Percentiles rank a stretch among this genome's conserved stretches.
These are phyloP conservation scores for Uromys caudimaculatus DNA, from an alignment of 2,797 vertebrate genomes.

Conservation along the genomic window DNA sequence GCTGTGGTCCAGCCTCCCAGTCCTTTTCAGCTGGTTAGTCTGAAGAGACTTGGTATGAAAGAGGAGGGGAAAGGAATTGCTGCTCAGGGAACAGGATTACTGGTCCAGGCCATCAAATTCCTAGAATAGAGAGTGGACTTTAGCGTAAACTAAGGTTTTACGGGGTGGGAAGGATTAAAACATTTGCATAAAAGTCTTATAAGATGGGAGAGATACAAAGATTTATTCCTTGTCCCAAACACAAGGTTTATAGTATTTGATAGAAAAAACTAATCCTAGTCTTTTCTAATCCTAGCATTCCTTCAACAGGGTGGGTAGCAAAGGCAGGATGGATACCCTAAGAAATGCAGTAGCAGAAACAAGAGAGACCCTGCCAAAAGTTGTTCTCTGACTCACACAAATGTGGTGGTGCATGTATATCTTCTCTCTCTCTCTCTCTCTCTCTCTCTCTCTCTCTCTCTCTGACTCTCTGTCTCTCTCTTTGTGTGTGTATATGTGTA, in stretches of 20 bases:
- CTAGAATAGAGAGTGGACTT: not conserved
- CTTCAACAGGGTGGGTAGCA: not conserved
- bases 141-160: not conserved
- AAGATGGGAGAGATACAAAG: not conserved
- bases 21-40: not conserved
- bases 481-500: no score
- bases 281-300: not conserved
- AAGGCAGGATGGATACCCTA: not conserved
- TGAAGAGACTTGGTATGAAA: not conserved
- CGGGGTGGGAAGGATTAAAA: not conserved
- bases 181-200: not conserved
- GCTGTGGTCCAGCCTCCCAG: not conserved
- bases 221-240: not conserved
- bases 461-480: no score
- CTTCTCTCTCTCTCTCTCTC: not conserved
- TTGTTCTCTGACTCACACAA: not conserved
- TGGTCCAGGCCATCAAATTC: not conserved
- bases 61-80: not conserved
- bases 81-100: not conserved
- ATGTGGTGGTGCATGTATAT: not conserved
- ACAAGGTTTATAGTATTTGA: not conserved
- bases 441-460: not conserved
- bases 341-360: not conserved
- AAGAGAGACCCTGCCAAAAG: not conserved
- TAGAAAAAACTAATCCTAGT: not conserved